Base-by-base conservation (phyloP, 1,140 invertebrate species). In the Zophobas atratus region DNA sequence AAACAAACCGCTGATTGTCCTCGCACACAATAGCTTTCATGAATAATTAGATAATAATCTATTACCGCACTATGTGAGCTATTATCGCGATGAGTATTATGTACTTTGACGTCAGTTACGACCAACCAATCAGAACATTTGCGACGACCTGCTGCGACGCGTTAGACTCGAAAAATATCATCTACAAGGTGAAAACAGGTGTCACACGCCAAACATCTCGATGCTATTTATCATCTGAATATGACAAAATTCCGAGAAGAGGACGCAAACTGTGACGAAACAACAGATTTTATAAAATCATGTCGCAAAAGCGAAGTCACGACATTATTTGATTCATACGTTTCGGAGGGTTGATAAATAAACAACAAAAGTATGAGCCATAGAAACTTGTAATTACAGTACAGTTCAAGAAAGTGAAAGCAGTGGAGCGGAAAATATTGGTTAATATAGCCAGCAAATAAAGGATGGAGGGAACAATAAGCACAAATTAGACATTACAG, bases 1-100 rank as follows among this genome's bases (percentile, higher is more conserved):
- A 67, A 67, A 67, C 39, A 67, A 60, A 67, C 38, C 60, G 20
- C 36, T 39, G 33, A 41, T 67, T 67, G 60, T 67, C 38, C 38
- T 20, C 1, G 60, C n/a, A 1, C n/a, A 67, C 60, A 67, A 67
- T 67, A 32, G 60, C 60, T 43, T 43, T 67, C 60, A 67, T 67
- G 60, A 67, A 67, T 57, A 57, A 57, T 67, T 67, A 67, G 60
- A 67, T 39, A 67, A 67, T 46, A 67, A 67, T 43, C 60, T 67
- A 67, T 67, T 67, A 67, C 8, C 57, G 35, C 38, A n/a, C 60
- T 67, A 43, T 67, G 60, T 43, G 32, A 43, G 60, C 39, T 67
- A 67, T 67, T 67, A 67, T 43, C 38, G 32, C 38, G 39, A 67
- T 51, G 49, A 20, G 49, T 51, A 51, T 51, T 51, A 51, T 51